Evolutionary conservation across 1,140 invertebrate genomes (phyloP).

Genomic region (Leptinotarsa texana): DNA sequence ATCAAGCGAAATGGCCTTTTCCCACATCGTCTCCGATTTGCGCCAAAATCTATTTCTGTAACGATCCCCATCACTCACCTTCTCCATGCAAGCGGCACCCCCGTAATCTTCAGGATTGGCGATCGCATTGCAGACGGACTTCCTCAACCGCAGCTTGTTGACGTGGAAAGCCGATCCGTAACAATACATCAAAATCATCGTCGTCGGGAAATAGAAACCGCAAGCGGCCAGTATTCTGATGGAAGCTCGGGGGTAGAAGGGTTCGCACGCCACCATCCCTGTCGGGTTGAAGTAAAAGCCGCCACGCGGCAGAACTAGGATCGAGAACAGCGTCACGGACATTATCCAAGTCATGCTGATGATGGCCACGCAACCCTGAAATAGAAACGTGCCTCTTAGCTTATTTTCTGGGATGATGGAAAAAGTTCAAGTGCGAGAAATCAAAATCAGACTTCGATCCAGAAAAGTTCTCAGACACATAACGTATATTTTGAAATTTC

Average conservation of each 20-base stretch:
- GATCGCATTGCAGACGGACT: slow-evolving; percentile 56
- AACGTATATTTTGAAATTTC: too few species aligned
- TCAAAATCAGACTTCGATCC: too few species aligned
- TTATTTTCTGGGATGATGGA: too few species aligned
- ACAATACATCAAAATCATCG: slow-evolving; percentile 88
- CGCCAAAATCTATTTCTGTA: too few species aligned
- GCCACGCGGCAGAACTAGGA: slow-evolving; percentile 76
- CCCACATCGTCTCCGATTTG: too few species aligned
- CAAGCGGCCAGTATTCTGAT: slow-evolving; percentile 80
- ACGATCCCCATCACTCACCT: slow-evolving; percentile 54
- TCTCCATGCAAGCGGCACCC: slow-evolving; percentile 59
- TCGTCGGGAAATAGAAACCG: slow-evolving; percentile 84
- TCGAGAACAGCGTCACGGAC: slow-evolving; percentile 77
- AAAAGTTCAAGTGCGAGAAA: too few species aligned
- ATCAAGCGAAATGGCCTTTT: too few species aligned
- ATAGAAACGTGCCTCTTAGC: slow-evolving; percentile 35
- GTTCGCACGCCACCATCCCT: slow-evolving; percentile 81
- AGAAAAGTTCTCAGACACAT: too few species aligned
- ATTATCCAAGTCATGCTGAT: slow-evolving; percentile 82
- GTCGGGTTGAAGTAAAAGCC: slow-evolving; percentile 86
- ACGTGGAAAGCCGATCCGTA: slow-evolving; percentile 86
- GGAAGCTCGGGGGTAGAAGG: slow-evolving; percentile 77
- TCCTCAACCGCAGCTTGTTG: slow-evolving; percentile 74
- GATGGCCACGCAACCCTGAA: slow-evolving; percentile 78
- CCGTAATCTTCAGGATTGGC: slow-evolving; percentile 49